Evolutionary conservation across 1,140 invertebrate species (phyloP), one percentile per base, ranked within the genome.

Genomic region (Pantala flavescens): DNA sequence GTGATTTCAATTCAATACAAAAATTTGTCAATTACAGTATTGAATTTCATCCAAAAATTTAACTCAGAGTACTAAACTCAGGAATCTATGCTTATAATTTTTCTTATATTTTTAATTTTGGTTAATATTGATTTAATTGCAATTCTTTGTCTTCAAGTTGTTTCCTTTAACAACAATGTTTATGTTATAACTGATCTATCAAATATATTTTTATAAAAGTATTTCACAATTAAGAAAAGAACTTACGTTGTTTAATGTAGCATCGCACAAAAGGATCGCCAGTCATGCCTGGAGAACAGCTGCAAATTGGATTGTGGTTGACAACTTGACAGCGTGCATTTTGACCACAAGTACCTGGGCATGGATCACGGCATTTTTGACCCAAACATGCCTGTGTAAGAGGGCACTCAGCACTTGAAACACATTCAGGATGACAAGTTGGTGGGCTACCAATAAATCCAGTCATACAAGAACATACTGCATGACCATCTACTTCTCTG

Each of bases 221-320:
- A n/a, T n/a, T n/a, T n/a, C n/a, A n/a, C n/a, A n/a, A n/a, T n/a
- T n/a, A n/a, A n/a, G n/a, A n/a, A n/a, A n/a, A n/a, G n/a, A 36
- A 36, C 28, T 87, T 85, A 90, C 89, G 85, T 84, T 86, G 84
- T 79, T 84, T 81, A 43, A 82, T 82, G 75, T 87, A 85, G 80
- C 91, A 93, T 78, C 87, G 87, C 42, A 85, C 85, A 80, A 91
- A 91, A 70, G 91, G 91, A 87, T 94, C 91, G 75, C 92, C 92
- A 11, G 90, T 93, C 77, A 87, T 87, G 80, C 88, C 88, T 78
- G 87, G 85, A 76, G 85, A 84, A 80, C 90, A 92, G 24, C 84
- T 87, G 79, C 90, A 92, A 72, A 90, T 89, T 7, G 88, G 87
- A 82, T 87, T 88, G 80, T 90, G 89, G 80, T 88, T 89, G 42